A percentile compares a stretch with the other conserved stretches of the same genome.
phyloP scores from a whole-genome alignment of 2,113 vertebrate species.

The Hyaena hyaena region DNA sequence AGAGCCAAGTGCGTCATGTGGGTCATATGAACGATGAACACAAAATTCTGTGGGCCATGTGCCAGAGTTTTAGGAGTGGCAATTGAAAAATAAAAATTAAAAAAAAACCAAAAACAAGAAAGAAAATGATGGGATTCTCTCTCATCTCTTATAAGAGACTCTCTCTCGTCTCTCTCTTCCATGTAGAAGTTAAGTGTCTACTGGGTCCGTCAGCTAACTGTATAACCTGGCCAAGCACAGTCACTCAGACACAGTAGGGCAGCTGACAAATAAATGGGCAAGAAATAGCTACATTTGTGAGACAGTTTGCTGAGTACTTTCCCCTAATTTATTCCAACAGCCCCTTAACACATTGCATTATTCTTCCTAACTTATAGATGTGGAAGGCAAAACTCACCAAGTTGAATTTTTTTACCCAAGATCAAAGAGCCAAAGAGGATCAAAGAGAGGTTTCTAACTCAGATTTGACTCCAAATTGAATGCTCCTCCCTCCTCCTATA shows the following conservation, averaged over 20 bases:
- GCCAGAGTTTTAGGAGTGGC: constrained; percentile 26
- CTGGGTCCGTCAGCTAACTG: not conserved
- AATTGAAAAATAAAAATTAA: constrained; percentile 27
- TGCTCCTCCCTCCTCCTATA: not conserved
- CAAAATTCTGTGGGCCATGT: constrained; percentile 31
- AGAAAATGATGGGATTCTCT: not conserved
- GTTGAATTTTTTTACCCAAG: not conserved
- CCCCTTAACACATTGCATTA: not conserved
- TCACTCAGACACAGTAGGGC: not conserved
- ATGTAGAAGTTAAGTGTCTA: not conserved
- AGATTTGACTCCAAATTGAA: not conserved
- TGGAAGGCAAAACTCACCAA: constrained; percentile 20
- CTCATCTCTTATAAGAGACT: not conserved
- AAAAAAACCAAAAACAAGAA: not conserved
- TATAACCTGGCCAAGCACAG: not conserved
- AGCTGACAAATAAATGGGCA: not conserved
- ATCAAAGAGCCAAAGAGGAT: not conserved
- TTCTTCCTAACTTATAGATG: not conserved
- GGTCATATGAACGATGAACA: constrained; percentile 14
- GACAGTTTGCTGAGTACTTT: not conserved
- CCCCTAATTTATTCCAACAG: not conserved
- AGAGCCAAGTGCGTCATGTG: constrained; percentile 32
- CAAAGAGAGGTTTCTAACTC: not conserved
- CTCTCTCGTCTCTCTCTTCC: not conserved
- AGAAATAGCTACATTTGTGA: not conserved